A percentile compares a stretch with the other conserved stretches of the same genome.
Evolutionary conservation across 2,113 vertebrate species (phyloP).

Genomic region (Thinocorus orbignyianus): DNA sequence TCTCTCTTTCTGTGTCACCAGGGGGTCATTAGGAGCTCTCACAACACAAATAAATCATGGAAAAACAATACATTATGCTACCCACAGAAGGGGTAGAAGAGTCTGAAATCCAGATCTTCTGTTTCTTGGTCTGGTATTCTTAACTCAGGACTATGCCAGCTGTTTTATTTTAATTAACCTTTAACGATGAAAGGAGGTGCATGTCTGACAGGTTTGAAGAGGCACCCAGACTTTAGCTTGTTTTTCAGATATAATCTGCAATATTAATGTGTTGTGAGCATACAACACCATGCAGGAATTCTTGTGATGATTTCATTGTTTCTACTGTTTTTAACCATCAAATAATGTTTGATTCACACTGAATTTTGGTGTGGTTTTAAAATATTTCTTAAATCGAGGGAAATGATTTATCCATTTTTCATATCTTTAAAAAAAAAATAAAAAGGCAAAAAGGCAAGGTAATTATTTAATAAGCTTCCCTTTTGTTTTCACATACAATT

Average conservation of each 20-base stretch:
- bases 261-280: not conserved
- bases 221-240: not conserved
- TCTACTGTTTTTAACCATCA: not conserved
- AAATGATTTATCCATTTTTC: not conserved
- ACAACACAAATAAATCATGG: conserved; percentile 55
- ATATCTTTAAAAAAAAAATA: not conserved
- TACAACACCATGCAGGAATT: not conserved
- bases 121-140: not conserved
- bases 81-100: not conserved
- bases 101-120: conserved; percentile 12
- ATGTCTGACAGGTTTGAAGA: conserved; percentile 8
- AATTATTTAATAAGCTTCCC: not conserved
- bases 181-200: conserved; percentile 21
- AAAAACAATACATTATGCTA: conserved; percentile 38
- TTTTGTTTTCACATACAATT: not conserved
- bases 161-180: conserved; percentile 55
- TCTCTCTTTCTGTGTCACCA: conserved; percentile 43
- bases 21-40: conserved; percentile 60
- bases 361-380: not conserved
- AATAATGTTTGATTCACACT: not conserved
- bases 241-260: conserved; percentile 11
- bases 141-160: not conserved
- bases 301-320: not conserved
- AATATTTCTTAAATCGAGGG: not conserved
- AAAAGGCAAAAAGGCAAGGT: not conserved